A percentile compares a stretch with the other conserved stretches of the same genome.
These are phyloP conservation scores for Dryococelus australis DNA, from an alignment of 2,888 invertebrate genomes.

Conservation along the genomic window DNA sequence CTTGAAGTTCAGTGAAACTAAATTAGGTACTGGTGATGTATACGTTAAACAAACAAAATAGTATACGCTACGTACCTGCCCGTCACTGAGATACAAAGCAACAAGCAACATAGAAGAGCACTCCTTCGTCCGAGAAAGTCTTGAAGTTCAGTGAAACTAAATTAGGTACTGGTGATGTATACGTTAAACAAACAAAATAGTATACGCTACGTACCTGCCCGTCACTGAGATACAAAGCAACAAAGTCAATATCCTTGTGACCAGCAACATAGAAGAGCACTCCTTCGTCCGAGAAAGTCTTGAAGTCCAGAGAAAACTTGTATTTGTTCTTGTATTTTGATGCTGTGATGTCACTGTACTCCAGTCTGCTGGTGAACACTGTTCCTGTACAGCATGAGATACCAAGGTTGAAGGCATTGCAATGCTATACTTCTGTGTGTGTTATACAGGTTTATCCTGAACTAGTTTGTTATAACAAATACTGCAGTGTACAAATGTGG, in stretches of 20 bases:
- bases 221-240: conserved; percentile 76
- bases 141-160: conserved; percentile 82
- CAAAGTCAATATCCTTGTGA: conserved; percentile 72
- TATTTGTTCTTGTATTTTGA: conserved; percentile 68
- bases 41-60: too few relatives aligned
- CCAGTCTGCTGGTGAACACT: conserved; percentile 69
- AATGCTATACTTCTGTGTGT: too few relatives aligned
- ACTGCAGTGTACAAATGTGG: too few relatives aligned
- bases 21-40: too few relatives aligned
- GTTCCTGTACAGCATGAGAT: conserved; percentile 62
- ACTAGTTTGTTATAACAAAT: too few relatives aligned
- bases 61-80: conserved; percentile 70
- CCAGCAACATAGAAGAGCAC: conserved; percentile 81
- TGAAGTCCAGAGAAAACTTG: conserved; percentile 80
- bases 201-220: conserved; percentile 67
- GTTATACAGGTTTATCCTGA: too few relatives aligned
- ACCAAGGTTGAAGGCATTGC: neutral
- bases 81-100: conserved; percentile 77
- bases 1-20: conserved; percentile 80
- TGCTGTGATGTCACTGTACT: conserved; percentile 23
- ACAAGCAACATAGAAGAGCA: conserved; percentile 82
- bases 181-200: too few relatives aligned
- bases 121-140: conserved; percentile 76
- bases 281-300: conserved; percentile 78
- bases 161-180: too few relatives aligned